phyloP scores from a whole-genome alignment of 2,797 vertebrate species.

The Enteromius trimaculatus region DNA sequence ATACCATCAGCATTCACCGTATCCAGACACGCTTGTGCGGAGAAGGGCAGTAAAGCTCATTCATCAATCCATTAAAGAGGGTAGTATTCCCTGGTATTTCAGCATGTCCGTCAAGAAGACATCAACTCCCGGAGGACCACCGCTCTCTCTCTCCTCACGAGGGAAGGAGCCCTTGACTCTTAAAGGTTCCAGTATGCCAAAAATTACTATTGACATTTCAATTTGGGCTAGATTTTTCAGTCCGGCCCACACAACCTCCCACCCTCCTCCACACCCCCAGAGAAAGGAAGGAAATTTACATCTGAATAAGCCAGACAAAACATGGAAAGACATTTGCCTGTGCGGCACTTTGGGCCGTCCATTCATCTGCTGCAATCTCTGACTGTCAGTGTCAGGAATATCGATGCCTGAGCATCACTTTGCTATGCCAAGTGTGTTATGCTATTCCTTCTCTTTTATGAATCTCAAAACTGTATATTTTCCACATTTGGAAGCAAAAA shows the following conservation, averaged over 20 bases:
- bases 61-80: constrained; percentile 83
- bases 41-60: constrained; percentile 73
- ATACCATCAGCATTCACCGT: constrained; percentile 8
- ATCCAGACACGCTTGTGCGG: background rate
- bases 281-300: constrained; percentile 79
- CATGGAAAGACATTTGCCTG: constrained; percentile 56
- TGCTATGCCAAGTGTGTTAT: background rate
- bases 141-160: constrained; percentile 56
- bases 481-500: background rate
- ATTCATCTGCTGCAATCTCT: constrained; percentile 30
- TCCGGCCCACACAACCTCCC: constrained; percentile 54
- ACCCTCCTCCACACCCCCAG: constrained; percentile 56
- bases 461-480: background rate
- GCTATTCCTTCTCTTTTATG: background rate
- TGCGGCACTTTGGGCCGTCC: background rate
- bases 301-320: constrained; percentile 85
- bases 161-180: constrained; percentile 76
- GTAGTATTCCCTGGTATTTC: constrained; percentile 78
- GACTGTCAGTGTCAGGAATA: constrained; percentile 17
- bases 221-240: constrained; percentile 78
- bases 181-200: constrained; percentile 82
- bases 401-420: constrained; percentile 18
- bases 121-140: constrained; percentile 67
- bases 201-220: constrained; percentile 96
- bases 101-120: constrained; percentile 71